Conservation (phyloP, 2,888 invertebrate genomes). For the Amblyjoppa fuscipennis region DNA sequence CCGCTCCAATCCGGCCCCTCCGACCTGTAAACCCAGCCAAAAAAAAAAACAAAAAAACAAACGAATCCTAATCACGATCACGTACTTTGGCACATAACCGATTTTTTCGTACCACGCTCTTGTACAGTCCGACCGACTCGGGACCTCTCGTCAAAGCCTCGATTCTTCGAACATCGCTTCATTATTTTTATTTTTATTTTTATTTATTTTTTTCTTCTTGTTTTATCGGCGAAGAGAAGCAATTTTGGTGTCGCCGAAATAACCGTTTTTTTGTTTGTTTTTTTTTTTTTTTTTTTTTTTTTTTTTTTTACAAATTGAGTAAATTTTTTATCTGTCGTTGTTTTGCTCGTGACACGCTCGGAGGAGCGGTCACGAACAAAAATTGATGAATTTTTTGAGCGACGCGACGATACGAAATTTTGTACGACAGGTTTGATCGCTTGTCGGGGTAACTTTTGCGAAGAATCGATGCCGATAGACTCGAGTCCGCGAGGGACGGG, state of each 20-base stretch:
- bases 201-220: conserved; percentile 12
- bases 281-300: conserved; percentile 16
- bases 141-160: conserved; percentile 32
- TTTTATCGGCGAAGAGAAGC: background rate
- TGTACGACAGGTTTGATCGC: background rate
- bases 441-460: conserved; percentile 1
- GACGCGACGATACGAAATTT: conserved; percentile 1
- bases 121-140: conserved; percentile 54
- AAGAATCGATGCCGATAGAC: conserved; percentile 48
- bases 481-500: conserved; percentile 51
- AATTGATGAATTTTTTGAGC: background rate
- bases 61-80: conserved; percentile 50
- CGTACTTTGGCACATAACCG: conserved; percentile 57
- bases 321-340: background rate
- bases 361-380: background rate
- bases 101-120: conserved; percentile 45
- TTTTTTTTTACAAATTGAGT: background rate
- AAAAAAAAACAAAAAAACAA: background rate
- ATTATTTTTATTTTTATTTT: background rate
- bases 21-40: background rate
- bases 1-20: conserved; percentile 35
- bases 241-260: background rate
- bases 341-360: conserved; percentile 9
- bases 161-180: conserved; percentile 37
- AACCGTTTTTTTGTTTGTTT: too few relatives aligned